phyloP scores from a whole-genome alignment of 2,113 vertebrate genomes.

The Conger conger region DNA sequence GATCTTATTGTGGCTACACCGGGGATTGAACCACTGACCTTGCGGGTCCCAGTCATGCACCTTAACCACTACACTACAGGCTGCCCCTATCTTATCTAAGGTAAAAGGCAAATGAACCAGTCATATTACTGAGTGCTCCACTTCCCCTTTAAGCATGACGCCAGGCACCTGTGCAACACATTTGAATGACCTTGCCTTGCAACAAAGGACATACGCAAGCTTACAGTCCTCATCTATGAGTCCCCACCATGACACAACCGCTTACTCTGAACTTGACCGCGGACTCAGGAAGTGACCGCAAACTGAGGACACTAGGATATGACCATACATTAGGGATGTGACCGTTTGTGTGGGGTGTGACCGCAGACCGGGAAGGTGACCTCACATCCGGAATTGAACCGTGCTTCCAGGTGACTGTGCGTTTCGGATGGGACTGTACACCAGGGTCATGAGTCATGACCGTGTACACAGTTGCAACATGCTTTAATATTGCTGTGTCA shows the following conservation, averaged over 20 bases:
- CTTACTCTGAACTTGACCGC: background rate
- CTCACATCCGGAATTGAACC: background rate
- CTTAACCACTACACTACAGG: too few species aligned
- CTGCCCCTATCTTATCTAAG: too few species aligned
- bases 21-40: too few species aligned
- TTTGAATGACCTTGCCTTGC: too few species aligned
- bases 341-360: background rate
- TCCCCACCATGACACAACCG: background rate
- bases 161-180: too few species aligned
- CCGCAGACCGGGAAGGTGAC: background rate
- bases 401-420: background rate
- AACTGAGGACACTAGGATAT: background rate
- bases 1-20: too few species aligned
- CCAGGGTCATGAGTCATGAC: too few species aligned
- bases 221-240: background rate
- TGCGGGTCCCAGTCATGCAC: too few species aligned
- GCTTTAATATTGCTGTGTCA: background rate
- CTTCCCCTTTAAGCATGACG: too few species aligned
- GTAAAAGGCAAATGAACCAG: too few species aligned
- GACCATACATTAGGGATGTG: background rate
- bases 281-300: background rate
- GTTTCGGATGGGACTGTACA: background rate
- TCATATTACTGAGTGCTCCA: too few species aligned
- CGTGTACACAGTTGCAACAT: background rate
- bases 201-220: background rate